Conservation (phyloP, 23 tunicate species). For the Ciona savignyi region DNA sequence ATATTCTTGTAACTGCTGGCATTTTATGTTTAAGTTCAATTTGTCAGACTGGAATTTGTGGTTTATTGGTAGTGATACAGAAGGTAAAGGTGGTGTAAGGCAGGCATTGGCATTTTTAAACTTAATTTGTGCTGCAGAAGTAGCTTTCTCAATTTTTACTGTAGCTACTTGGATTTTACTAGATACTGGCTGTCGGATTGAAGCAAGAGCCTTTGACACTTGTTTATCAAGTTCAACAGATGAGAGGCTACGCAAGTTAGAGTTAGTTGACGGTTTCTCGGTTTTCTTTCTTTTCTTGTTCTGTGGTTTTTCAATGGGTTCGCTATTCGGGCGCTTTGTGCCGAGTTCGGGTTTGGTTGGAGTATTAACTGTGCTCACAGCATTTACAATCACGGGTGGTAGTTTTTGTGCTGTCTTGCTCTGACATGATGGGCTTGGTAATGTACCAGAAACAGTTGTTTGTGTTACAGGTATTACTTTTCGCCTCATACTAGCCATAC, state of each 20-base stretch:
- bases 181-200: slow-evolving; percentile 4
- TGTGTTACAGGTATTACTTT: background rate
- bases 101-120: background rate
- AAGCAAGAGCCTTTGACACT: slow-evolving; percentile 21
- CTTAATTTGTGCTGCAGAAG: no score
- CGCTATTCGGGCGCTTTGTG: background rate
- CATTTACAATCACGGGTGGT: background rate
- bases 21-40: background rate
- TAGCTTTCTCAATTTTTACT: background rate
- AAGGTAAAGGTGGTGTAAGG: slow-evolving; percentile 1
- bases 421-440: background rate
- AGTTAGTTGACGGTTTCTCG: slow-evolving; percentile 3
- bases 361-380: background rate
- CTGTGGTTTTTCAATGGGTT: background rate
- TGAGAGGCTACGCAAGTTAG: slow-evolving; percentile 26
- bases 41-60: background rate
- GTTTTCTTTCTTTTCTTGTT: background rate
- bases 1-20: slow-evolving; percentile 8
- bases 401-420: background rate
- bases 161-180: background rate
- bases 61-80: slow-evolving; percentile 8
- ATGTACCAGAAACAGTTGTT: background rate
- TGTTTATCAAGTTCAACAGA: slow-evolving; percentile 20
- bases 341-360: background rate
- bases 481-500: background rate